Evolutionary conservation across 1,140 invertebrate species (phyloP), one percentile per base, ranked within the genome.

Genomic region (Eurosta solidaginis): DNA sequence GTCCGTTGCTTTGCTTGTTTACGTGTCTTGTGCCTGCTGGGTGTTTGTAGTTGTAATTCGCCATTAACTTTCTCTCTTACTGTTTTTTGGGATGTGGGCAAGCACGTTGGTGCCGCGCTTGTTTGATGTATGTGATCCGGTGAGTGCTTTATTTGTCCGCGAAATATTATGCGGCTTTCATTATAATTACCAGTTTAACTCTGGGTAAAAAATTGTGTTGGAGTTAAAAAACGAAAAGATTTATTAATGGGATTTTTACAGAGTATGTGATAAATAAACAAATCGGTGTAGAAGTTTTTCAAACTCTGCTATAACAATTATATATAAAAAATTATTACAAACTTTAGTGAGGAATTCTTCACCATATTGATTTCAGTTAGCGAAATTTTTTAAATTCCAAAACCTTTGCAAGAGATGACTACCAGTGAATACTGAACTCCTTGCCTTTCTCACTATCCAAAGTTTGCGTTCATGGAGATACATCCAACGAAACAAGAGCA

Each of bases 111-210:
- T 33, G 49, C 29, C 20, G 42, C n/a, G 49, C 20, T 17, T n/a
- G 17, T 78, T 78, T 78, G 52, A 59, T 63, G 52, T 76, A 76
- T 22, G n/a, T n/a, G 49, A 52, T 44, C 20, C 59, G 22, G 47
- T 45, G n/a, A 42, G 68, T 52, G 36, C 63, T 78, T 74, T 27
- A 50, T 74, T 73, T 49, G 45, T 36, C 50, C 50, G 36, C 68
- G 33, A 27, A 68, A 68, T 73, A 77, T 68, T 59, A 77, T 59
- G 54, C 63, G 77, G 77, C 33, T 78, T 78, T 78, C 44, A 78
- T 78, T 78, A 78, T 78, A 78, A 78, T 78, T 78, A 74, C 74
- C 45, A 74, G 77, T 74, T 78, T 78, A 78, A 74, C 77, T 73
- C 49, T 52, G 59, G 17, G n/a, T n/a, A n/a, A n/a, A 17, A 10